Percentiles rank a stretch among this genome's conserved stretches.
These are phyloP conservation scores for Esox masquinongy DNA, from an alignment of 2,797 vertebrate genomes.

Conservation along the genomic window DNA sequence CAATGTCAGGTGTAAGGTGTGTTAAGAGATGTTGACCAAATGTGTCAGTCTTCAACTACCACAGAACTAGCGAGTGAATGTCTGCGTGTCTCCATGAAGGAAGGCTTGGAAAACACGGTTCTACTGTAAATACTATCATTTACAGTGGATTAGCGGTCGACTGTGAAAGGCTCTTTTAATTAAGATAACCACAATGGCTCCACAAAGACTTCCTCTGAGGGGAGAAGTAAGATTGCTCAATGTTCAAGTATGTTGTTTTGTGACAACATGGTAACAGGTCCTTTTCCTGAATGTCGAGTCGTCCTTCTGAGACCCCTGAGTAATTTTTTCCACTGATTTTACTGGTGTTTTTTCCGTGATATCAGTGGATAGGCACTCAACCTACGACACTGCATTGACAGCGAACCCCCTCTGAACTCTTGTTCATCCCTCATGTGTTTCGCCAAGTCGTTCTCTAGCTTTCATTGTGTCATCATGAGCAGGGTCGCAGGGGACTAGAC, in stretches of 20 bases:
- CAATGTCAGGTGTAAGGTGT: too few relatives aligned
- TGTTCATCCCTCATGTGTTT: background rate
- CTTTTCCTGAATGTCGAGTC: background rate
- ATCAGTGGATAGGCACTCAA: conserved; percentile 6
- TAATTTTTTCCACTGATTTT: conserved; percentile 15
- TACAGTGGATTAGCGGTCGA: conserved; percentile 10
- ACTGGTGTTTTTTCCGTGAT: conserved; percentile 11
- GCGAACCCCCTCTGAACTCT: background rate
- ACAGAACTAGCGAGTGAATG: background rate
- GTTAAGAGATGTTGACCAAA: background rate
- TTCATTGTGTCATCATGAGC: background rate
- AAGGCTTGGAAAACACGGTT: background rate
- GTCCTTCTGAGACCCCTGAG: conserved; percentile 27
- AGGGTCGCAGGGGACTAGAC: background rate
- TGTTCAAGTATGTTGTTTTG: conserved; percentile 17
- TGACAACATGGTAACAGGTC: conserved; percentile 35
- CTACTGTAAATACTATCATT: background rate
- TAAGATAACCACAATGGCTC: background rate
- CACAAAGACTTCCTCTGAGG: conserved; percentile 9
- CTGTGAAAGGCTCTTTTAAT: background rate
- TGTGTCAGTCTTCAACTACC: background rate
- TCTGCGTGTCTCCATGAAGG: background rate
- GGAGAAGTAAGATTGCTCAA: conserved; percentile 14
- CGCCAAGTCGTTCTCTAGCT: background rate
- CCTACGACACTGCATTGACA: background rate